A percentile compares a stretch with the other conserved stretches of the same genome.
Conservation (phyloP, 1,140 invertebrate species). For the Magallana ariakensis region DNA sequence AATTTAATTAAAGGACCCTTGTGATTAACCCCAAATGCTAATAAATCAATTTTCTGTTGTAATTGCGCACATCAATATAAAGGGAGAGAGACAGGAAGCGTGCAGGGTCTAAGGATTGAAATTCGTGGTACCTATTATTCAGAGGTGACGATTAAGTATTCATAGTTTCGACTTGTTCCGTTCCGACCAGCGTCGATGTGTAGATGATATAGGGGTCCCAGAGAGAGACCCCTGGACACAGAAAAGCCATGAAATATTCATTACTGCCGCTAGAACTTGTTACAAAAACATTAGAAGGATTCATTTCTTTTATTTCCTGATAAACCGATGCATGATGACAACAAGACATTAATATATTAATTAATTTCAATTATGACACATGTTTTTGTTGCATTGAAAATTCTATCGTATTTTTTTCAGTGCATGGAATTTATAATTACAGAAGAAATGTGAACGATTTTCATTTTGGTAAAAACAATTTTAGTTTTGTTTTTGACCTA, state of each 20-base stretch:
- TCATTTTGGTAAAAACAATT: too few relatives aligned
- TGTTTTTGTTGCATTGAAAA: background rate
- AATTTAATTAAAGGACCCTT: too few relatives aligned
- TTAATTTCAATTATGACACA: background rate
- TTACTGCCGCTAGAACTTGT: background rate
- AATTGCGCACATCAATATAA: too few relatives aligned
- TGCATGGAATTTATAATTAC: background rate
- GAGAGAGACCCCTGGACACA: background rate
- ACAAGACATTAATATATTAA: background rate
- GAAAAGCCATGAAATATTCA: background rate
- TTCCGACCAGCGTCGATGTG: background rate
- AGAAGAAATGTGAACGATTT: too few relatives aligned
- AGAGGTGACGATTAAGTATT: background rate
- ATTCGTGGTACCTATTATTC: too few relatives aligned
- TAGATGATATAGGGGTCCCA: background rate
- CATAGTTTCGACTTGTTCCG: background rate
- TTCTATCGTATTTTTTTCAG: background rate
- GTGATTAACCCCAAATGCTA: too few relatives aligned
- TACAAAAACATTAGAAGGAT: background rate
- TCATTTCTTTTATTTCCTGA: background rate
- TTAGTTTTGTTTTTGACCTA: too few relatives aligned
- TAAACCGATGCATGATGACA: background rate
- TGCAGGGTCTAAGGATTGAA: too few relatives aligned
- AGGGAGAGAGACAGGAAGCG: too few relatives aligned
- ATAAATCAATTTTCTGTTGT: too few relatives aligned